Base-by-base conservation (phyloP, 2,113 vertebrate genomes). In the Siniperca knerii region DNA sequence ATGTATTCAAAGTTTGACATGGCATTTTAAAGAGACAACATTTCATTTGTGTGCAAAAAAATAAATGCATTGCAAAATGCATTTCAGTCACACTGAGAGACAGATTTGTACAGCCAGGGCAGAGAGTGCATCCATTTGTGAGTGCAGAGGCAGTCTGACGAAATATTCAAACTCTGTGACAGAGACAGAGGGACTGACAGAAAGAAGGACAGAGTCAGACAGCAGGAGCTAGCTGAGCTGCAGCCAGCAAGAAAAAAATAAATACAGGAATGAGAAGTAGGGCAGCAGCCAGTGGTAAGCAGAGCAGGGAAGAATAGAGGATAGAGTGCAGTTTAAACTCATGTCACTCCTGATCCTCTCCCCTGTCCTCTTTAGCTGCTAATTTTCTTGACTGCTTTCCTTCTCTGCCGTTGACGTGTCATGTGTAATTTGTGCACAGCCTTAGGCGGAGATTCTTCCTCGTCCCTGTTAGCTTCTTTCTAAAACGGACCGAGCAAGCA, bases 391-490 rank as follows among this genome's bases (percentile, higher is more conserved):
- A 92, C 91, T 90, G 83, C 78, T 77, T 81, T 84, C 67, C 77
- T 44, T 84, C 79, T 80, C 58, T 48, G 84, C 75, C 46, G 81
- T 79, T 84, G 89, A 85, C 35, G 50, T 87, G 92, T 89, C 90
- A 89, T 86, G 90, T 90, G 90, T 90, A 90, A 94, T 93, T 92
- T 89, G 83, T 82, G 81, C 68, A 58, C 55, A 85, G 91, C 89
- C 87, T 72, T 0, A 62, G 90, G 91, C 89, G 52, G 54, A 58
- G 90, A 85, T 75, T 86, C 68, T 46, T 67, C 74, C 65, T 80
- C 57, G 65, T 87, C 75, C 76, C 89, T 61, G 65, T 85, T 87
- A 72, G 83, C 69, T 82, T 68, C 77, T 67, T 50, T 88, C 73
- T 60, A 76, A 92, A 92, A 76, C 11, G 8, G 66, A 87, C 75